Evolutionary conservation across 2,888 invertebrate species (phyloP).

Genomic region (Torymus texanus): DNA sequence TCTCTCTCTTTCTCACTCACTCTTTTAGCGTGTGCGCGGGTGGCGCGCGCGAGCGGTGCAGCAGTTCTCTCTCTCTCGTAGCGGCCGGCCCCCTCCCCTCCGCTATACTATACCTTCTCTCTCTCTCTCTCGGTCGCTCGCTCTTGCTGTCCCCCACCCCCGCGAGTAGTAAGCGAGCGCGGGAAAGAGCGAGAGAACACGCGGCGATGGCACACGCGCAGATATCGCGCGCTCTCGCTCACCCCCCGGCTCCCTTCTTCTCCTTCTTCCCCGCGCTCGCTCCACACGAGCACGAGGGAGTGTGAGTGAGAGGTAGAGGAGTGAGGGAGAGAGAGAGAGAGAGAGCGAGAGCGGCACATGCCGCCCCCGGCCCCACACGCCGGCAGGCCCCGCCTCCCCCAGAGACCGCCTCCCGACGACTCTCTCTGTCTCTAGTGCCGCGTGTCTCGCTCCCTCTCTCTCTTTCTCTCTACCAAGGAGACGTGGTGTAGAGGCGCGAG

Average conservation of each 20-base stretch:
- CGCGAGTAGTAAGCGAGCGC: constrained; percentile 50
- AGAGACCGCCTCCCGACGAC: constrained; percentile 65
- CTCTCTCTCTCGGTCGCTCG: background rate
- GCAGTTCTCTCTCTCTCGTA: constrained; percentile 61
- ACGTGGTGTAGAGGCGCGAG: too few species aligned
- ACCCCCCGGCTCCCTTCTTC: constrained; percentile 64
- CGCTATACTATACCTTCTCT: constrained; percentile 38
- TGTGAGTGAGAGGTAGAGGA: too few species aligned
- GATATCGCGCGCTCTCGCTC: constrained; percentile 73
- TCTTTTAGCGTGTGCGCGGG: constrained; percentile 59
- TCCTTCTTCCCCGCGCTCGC: constrained; percentile 68
- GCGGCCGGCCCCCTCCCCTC: constrained; percentile 58
- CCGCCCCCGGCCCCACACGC: constrained; percentile 71
- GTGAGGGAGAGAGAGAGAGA: too few species aligned
- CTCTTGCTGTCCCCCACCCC: constrained; percentile 8
- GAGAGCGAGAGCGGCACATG: constrained; percentile 72
- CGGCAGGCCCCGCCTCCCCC: constrained; percentile 66
- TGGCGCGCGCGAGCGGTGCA: background rate
- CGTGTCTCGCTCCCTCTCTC: constrained; percentile 13
- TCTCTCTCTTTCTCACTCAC: constrained; percentile 54
- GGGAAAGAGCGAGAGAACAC: constrained; percentile 73
- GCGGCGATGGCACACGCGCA: constrained; percentile 70
- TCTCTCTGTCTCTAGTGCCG: constrained; percentile 59
- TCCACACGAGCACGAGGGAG: too few species aligned
- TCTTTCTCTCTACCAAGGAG: constrained; percentile 17